Percentiles rank a stretch among this genome's conserved stretches.
phyloP scores from a whole-genome alignment of 2,797 vertebrate genomes.

The Oreochromis grahami region DNA sequence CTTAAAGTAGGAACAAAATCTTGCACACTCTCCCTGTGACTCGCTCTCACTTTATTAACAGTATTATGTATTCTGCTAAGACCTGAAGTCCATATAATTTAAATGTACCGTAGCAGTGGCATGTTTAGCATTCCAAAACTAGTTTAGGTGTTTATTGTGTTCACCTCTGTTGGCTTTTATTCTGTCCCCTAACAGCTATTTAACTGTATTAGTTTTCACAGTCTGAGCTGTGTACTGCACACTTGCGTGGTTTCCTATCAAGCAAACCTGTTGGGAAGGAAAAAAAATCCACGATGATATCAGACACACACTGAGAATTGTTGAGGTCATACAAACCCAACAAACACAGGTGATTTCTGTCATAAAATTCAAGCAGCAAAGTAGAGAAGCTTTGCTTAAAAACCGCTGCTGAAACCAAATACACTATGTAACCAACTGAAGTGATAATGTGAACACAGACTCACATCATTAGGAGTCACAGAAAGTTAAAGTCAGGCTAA shows the following conservation, averaged over 20 bases:
- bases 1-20: background rate
- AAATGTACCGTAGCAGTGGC: background rate
- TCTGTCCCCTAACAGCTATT: background rate
- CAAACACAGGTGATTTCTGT: background rate
- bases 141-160: background rate
- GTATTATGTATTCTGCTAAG: background rate
- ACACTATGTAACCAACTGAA: background rate
- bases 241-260: background rate
- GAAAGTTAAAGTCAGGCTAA: background rate
- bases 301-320: background rate
- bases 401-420: background rate
- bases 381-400: background rate
- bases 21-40: background rate
- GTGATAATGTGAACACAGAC: background rate
- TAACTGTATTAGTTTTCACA: background rate
- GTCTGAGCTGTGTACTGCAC: background rate
- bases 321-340: background rate
- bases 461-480: background rate
- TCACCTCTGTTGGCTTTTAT: background rate
- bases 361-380: background rate
- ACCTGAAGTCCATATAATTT: background rate
- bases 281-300: background rate
- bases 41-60: background rate
- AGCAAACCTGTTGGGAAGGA: background rate
- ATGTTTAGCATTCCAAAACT: background rate